phyloP scores from a whole-genome alignment of 2,113 vertebrate genomes.

The Ageneiosus marmoratus region DNA sequence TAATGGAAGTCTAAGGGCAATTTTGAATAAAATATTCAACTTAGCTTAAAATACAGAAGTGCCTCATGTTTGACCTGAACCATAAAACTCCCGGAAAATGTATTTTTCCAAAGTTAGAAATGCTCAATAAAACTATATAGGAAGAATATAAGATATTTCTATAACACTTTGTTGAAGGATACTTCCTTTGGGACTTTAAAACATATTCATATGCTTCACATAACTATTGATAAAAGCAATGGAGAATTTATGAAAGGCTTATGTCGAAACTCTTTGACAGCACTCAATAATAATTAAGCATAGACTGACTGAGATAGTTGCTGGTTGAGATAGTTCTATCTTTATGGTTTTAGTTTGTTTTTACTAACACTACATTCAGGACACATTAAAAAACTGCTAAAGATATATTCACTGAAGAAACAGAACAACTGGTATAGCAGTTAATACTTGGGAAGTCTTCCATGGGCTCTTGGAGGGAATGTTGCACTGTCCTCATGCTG shows the following conservation, averaged over 20 bases:
- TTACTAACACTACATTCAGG: not conserved
- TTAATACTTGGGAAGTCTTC: too few species aligned
- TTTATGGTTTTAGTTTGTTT: not conserved
- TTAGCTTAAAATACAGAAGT: too few species aligned
- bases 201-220: not conserved
- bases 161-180: not conserved
- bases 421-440: too few species aligned
- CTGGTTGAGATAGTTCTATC: not conserved
- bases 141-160: not conserved
- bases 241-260: not conserved
- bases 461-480: too few species aligned
- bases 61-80: not conserved
- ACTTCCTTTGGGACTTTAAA: not conserved
- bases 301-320: too few species aligned
- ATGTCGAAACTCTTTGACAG: not conserved
- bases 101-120: not conserved
- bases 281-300: not conserved
- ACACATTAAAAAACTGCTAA: not conserved
- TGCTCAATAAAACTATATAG: not conserved
- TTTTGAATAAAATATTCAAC: not conserved
- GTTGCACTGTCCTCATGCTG: too few species aligned
- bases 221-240: not conserved
- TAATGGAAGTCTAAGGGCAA: not conserved
- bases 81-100: not conserved
- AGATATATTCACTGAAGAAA: too few species aligned